Evolutionary conservation across 2,113 vertebrate species (phyloP).

Genomic region (Sander lucioperca): DNA sequence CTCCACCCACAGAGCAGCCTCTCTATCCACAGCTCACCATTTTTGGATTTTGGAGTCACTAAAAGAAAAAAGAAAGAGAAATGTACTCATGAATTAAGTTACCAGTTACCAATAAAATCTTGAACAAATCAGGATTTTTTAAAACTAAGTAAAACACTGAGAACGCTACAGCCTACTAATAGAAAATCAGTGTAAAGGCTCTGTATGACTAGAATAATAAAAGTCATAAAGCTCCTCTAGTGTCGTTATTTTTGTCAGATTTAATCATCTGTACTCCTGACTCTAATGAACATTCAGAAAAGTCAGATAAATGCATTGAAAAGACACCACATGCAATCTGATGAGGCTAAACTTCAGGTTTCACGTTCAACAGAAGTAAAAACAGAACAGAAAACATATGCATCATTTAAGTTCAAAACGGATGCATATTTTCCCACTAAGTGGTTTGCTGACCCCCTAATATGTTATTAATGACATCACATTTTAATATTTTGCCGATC

Average conservation of each 20-base stretch:
- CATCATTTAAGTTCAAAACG: background rate
- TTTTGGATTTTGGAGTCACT: constrained; percentile 67
- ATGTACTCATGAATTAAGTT: background rate
- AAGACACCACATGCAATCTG: background rate
- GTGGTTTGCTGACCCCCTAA: background rate
- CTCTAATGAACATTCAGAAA: background rate
- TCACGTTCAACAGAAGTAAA: background rate
- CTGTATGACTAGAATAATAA: background rate
- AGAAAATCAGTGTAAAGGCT: background rate
- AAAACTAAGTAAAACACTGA: background rate
- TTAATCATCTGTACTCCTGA: background rate
- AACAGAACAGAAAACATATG: background rate
- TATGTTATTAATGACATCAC: background rate
- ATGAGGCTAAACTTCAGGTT: background rate
- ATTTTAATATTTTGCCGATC: background rate
- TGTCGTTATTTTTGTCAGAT: background rate
- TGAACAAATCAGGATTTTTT: background rate
- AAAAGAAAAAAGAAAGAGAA: constrained; percentile 13
- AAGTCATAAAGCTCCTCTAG: background rate
- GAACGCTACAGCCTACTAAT: background rate
- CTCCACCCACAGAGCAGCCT: constrained; percentile 36
- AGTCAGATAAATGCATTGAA: background rate
- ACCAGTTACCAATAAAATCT: background rate
- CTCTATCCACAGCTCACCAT: constrained; percentile 72
- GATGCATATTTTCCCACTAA: background rate